A percentile compares a stretch with the other conserved stretches of the same genome.
Evolutionary conservation across 2,113 vertebrate species (phyloP).

Genomic region (Neodontobutis hainanensis): DNA sequence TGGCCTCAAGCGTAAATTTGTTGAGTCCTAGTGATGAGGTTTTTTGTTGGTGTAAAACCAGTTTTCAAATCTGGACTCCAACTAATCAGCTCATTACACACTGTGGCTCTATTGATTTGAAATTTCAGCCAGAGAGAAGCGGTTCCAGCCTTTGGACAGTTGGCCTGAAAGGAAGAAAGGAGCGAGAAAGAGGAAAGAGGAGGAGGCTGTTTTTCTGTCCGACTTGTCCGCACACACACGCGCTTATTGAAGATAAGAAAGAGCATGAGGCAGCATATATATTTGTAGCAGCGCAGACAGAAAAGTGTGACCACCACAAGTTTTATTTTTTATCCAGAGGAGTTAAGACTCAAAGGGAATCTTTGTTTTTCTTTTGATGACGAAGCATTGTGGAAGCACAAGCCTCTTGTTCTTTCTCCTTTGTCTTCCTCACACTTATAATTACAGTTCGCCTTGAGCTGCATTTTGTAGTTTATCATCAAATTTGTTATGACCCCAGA

Average conservation of each 20-base stretch:
- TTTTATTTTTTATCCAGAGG: constrained; percentile 36
- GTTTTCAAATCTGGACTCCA: constrained; percentile 37
- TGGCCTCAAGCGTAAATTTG: constrained; percentile 2
- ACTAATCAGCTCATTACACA: constrained; percentile 54
- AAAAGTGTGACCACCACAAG: constrained; percentile 26
- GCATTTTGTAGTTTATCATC: constrained; percentile 62
- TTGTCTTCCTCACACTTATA: constrained; percentile 39
- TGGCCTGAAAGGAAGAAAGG: constrained; percentile 32
- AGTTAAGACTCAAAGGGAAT: constrained; percentile 33
- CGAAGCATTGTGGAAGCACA: constrained; percentile 26
- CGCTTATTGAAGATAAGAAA: constrained; percentile 47
- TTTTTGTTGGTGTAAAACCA: constrained; percentile 17
- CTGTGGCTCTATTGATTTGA: constrained; percentile 60
- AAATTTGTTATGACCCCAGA: constrained; percentile 53
- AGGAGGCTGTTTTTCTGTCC: constrained; percentile 60
- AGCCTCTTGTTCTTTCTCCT: constrained; percentile 37
- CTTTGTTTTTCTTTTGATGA: constrained; percentile 58
- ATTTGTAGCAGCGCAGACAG: constrained; percentile 26
- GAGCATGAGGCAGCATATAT: constrained; percentile 36
- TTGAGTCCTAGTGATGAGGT: constrained; percentile 23
- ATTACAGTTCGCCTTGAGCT: constrained; percentile 54
- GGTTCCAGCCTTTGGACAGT: constrained; percentile 57
- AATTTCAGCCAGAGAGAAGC: constrained; percentile 59
- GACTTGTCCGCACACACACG: constrained; percentile 27
- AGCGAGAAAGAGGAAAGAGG: constrained; percentile 10